A percentile compares a stretch with the other conserved stretches of the same genome.
phyloP scores from a whole-genome alignment of 2,797 vertebrate species.

The Pogonophryne albipinna region DNA sequence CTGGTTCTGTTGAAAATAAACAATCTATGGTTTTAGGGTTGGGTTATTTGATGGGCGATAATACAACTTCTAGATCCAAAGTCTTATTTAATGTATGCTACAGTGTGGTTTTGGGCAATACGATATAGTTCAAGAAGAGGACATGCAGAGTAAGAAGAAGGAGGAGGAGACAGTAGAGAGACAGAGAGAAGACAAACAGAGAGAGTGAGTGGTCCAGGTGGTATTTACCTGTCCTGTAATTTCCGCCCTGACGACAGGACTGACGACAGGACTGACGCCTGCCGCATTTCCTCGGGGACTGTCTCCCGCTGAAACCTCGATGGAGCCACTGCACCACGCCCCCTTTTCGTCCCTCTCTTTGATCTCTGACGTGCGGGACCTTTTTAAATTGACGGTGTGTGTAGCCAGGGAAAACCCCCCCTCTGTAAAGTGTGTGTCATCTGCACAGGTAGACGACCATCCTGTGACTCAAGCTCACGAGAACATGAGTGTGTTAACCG shows the following conservation, averaged over 20 bases:
- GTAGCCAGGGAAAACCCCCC: conserved; percentile 37
- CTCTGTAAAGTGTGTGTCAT: conserved; percentile 42
- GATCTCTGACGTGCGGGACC: conserved; percentile 58
- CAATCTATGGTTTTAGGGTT: too few species aligned
- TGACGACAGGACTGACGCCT: conserved; percentile 40
- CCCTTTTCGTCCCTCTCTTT: conserved; percentile 60
- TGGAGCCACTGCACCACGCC: conserved; percentile 62
- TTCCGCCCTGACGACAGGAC: conserved; percentile 54
- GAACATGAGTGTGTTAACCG: conserved; percentile 11
- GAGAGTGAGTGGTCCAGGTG: conserved; percentile 63
- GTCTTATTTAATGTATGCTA: too few species aligned
- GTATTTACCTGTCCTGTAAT: conserved; percentile 79
- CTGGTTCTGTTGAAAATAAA: too few species aligned
- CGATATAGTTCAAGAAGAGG: neutral
- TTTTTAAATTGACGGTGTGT: conserved; percentile 61
- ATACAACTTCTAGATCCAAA: too few species aligned
- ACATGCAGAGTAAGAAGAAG: neutral
- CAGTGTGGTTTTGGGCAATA: too few species aligned
- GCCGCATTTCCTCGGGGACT: conserved; percentile 59
- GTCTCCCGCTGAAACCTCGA: conserved; percentile 59
- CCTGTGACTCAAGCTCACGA: conserved; percentile 40
- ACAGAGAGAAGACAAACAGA: conserved; percentile 39
- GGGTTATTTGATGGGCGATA: too few species aligned
- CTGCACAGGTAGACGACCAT: conserved; percentile 41
- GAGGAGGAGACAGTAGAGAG: conserved; percentile 10